phyloP scores from a whole-genome alignment of 1,140 invertebrate genomes.

The Parasteatoda tepidariorum region DNA sequence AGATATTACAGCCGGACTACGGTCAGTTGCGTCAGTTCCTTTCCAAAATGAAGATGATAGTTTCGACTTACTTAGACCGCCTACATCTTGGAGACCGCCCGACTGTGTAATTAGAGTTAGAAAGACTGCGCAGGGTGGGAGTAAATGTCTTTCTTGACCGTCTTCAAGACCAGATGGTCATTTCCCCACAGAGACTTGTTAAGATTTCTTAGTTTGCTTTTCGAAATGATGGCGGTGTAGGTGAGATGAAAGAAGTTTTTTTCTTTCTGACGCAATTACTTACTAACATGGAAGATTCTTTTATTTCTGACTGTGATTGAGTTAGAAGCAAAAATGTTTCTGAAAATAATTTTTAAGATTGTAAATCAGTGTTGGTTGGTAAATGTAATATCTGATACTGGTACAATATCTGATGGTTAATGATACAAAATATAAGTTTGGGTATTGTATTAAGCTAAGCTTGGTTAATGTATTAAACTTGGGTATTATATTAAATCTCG shows the following conservation, averaged over 20 bases:
- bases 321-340: too few relatives aligned
- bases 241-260: not conserved
- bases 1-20: not conserved
- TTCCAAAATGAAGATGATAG: not conserved
- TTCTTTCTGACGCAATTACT: not conserved
- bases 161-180: not conserved
- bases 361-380: too few relatives aligned
- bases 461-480: too few relatives aligned
- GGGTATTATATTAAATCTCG: too few relatives aligned
- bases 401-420: too few relatives aligned
- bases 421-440: too few relatives aligned
- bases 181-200: not conserved
- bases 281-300: too few relatives aligned
- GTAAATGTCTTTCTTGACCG: not conserved
- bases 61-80: not conserved
- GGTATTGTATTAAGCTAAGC: too few relatives aligned
- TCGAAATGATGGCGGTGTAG: not conserved
- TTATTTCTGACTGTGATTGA: too few relatives aligned
- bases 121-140: not conserved
- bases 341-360: too few relatives aligned
- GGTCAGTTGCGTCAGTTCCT: conserved; percentile 9
- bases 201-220: not conserved
- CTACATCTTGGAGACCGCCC: conserved; percentile 3
- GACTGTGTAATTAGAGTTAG: not conserved
- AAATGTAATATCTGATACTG: too few relatives aligned